These are phyloP conservation scores for Idaea biselata DNA, from an alignment of 2,888 invertebrate species.

Conservation along the genomic window DNA sequence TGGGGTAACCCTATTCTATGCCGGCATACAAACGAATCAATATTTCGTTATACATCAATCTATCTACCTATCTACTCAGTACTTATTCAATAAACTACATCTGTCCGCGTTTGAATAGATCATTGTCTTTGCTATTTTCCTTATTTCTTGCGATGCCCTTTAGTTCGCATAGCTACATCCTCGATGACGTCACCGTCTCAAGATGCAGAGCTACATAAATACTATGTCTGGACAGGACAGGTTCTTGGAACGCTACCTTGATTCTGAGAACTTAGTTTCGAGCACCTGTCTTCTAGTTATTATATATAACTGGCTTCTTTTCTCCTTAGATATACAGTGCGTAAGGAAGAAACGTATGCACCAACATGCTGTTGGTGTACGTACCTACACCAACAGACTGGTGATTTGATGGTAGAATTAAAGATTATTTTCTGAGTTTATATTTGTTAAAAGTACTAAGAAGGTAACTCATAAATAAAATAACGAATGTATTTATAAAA, in stretches of 20 bases:
- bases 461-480: no score
- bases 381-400: no score
- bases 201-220: slow-evolving; percentile 38
- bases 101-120: background rate
- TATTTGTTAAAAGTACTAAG: no score
- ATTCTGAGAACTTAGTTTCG: slow-evolving; percentile 57
- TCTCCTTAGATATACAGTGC: background rate
- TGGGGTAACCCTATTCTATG: no score
- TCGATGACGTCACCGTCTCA: slow-evolving; percentile 54
- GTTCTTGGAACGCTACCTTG: slow-evolving; percentile 61
- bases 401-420: background rate
- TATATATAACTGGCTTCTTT: background rate
- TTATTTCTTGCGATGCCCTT: slow-evolving; percentile 4
- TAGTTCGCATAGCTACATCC: slow-evolving; percentile 23
- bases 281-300: slow-evolving; percentile 51
- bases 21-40: no score
- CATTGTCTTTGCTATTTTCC: slow-evolving; percentile 6
- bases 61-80: no score
- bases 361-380: no score
- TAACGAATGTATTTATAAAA: no score
- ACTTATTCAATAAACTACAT: background rate
- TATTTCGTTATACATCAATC: no score
- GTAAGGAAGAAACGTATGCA: background rate
- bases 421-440: slow-evolving; percentile 3
- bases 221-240: slow-evolving; percentile 41